Conservation (phyloP, 2,113 vertebrate genomes). For the Callipepla californica region DNA sequence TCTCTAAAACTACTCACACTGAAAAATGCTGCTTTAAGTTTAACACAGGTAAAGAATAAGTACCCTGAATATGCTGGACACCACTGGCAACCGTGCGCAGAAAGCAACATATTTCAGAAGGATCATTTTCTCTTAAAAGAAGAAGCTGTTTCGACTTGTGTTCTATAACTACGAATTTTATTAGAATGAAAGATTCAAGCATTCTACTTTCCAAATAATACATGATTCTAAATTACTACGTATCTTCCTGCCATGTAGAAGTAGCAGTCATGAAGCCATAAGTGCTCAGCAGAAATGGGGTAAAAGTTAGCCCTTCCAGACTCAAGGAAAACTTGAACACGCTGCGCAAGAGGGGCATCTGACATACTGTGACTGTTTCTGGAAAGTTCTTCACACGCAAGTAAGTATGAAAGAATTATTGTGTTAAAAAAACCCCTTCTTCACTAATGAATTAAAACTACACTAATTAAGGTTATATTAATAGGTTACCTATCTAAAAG, state of each 20-base stretch:
- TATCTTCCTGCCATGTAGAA: not conserved
- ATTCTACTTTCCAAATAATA: not conserved
- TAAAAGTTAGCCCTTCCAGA: not conserved
- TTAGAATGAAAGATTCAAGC: not conserved
- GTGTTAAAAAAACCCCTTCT: not conserved
- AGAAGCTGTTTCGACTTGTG: not conserved
- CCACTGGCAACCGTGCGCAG: accelerated
- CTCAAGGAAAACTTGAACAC: not conserved
- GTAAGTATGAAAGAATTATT: not conserved
- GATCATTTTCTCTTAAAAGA: not conserved
- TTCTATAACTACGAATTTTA: not conserved
- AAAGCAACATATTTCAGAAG: not conserved
- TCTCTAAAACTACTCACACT: not conserved
- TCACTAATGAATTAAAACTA: not conserved
- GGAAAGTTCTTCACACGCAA: not conserved
- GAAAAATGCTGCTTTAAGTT: not conserved
- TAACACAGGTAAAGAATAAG: not conserved
- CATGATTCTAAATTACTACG: not conserved
- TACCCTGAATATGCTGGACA: not conserved
- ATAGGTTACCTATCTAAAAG: not conserved
- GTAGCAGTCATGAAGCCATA: not conserved
- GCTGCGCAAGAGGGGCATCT: not conserved
- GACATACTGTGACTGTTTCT: no score
- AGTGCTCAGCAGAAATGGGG: not conserved
- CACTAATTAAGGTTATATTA: not conserved